Percentiles rank a stretch among this genome's conserved stretches.
These are phyloP conservation scores for Sibirionetta formosa DNA, from an alignment of 2,797 vertebrate genomes.

Conservation along the genomic window DNA sequence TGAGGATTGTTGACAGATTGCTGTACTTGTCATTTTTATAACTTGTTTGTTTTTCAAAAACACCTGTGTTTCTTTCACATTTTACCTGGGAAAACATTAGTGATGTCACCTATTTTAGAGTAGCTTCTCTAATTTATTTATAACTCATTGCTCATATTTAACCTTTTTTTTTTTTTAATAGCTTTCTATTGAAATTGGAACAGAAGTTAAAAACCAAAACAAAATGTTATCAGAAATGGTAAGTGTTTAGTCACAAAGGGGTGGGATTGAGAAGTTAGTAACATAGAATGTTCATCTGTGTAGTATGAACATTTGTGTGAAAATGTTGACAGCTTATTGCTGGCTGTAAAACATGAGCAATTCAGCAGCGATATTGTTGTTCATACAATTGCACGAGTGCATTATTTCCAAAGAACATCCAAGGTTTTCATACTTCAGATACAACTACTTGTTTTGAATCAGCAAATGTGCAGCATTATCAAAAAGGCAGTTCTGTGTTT, in stretches of 20 bases:
- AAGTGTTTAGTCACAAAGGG: conserved; percentile 69
- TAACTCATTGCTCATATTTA: neutral
- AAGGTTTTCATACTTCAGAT: neutral
- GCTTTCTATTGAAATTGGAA: conserved; percentile 97
- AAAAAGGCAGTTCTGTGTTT: neutral
- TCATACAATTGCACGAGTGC: neutral
- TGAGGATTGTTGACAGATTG: neutral
- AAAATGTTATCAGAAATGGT: conserved; percentile 94
- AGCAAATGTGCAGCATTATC: neutral
- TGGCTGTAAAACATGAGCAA: neutral
- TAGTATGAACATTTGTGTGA: neutral
- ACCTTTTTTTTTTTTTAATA: conserved; percentile 59
- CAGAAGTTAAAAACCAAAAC: conserved; percentile 96
- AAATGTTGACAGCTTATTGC: neutral
- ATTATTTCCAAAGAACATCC: neutral
- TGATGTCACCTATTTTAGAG: neutral
- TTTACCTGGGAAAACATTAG: neutral
- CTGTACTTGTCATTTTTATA: neutral
- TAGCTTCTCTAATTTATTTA: neutral
- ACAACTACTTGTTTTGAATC: neutral
- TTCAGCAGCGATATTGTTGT: neutral
- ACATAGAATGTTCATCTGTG: neutral
- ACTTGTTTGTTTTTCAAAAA: neutral
- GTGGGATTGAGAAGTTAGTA: neutral
- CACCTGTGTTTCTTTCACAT: neutral